A percentile compares a stretch with the other conserved stretches of the same genome.
These are phyloP conservation scores for Rhyacophila evoluta DNA, from an alignment of 2,888 invertebrate species.

Conservation along the genomic window DNA sequence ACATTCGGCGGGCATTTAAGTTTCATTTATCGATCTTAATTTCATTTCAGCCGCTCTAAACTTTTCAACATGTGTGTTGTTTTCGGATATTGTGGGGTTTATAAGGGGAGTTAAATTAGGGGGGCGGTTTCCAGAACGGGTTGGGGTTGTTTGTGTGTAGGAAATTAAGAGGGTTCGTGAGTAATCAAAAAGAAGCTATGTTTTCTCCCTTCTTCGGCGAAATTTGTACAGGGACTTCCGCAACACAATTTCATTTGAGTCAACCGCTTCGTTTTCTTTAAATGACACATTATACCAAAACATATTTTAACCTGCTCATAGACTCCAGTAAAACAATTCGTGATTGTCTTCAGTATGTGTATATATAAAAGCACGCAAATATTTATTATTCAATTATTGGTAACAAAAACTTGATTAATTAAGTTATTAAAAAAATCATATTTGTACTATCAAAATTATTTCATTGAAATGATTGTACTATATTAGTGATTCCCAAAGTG, in stretches of 20 bases:
- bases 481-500: too few relatives aligned
- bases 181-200: slow-evolving; percentile 56
- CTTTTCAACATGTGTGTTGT: slow-evolving; percentile 54
- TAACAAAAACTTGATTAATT: too few relatives aligned
- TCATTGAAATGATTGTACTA: too few relatives aligned
- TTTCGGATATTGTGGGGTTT: slow-evolving; percentile 37
- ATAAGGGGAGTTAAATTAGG: slow-evolving; percentile 30
- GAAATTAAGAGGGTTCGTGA: slow-evolving; percentile 56
- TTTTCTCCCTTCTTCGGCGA: slow-evolving; percentile 50
- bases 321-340: too few relatives aligned
- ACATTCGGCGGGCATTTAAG: slow-evolving; percentile 44
- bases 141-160: slow-evolving; percentile 54
- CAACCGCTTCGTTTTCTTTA: too few relatives aligned
- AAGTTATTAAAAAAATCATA: too few relatives aligned
- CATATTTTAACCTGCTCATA: too few relatives aligned
- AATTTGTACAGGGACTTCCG: slow-evolving; percentile 29
- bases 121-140: slow-evolving; percentile 30
- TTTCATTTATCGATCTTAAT: slow-evolving; percentile 54
- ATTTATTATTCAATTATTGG: too few relatives aligned
- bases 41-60: slow-evolving; percentile 48
- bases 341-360: too few relatives aligned
- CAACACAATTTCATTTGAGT: not conserved
- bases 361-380: too few relatives aligned
- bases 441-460: too few relatives aligned
- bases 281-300: too few relatives aligned